Conservation (phyloP, 2,888 invertebrate genomes). For the Ctenicera cuprea region DNA sequence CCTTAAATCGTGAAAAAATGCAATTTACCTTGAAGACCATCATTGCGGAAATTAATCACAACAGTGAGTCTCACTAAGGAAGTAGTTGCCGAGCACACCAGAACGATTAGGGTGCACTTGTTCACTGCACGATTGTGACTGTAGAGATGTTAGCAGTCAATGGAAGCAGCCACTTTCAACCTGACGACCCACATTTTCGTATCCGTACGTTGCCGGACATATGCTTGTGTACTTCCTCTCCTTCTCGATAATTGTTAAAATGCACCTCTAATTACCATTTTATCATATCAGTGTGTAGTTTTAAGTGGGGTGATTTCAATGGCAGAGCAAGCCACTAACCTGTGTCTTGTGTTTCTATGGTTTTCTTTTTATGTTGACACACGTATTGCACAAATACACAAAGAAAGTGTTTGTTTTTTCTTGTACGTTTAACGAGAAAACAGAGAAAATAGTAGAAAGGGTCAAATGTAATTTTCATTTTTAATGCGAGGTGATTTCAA, state of each 20-base stretch:
- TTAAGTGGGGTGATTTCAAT: constrained; percentile 33
- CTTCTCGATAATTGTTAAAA: constrained; percentile 53
- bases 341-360: not conserved
- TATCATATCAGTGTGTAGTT: constrained; percentile 22
- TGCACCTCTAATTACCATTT: constrained; percentile 37
- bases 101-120: constrained; percentile 50
- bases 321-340: constrained; percentile 12
- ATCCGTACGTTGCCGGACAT: constrained; percentile 56
- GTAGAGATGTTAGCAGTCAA: constrained; percentile 56
- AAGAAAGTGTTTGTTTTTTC: constrained; percentile 24
- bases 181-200: constrained; percentile 58
- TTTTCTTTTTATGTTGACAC: too few relatives aligned
- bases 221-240: constrained; percentile 53
- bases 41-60: constrained; percentile 43
- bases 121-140: constrained; percentile 55
- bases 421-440: not conserved
- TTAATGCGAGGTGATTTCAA: too few relatives aligned
- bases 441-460: constrained; percentile 10
- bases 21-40: constrained; percentile 50
- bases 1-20: constrained; percentile 18
- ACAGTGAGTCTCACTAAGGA: constrained; percentile 8
- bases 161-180: constrained; percentile 59
- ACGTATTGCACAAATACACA: not conserved
- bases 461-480: not conserved
- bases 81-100: constrained; percentile 37